These are phyloP conservation scores for Amphipoea lucens DNA, from an alignment of 2,888 invertebrate genomes.

Conservation along the genomic window DNA sequence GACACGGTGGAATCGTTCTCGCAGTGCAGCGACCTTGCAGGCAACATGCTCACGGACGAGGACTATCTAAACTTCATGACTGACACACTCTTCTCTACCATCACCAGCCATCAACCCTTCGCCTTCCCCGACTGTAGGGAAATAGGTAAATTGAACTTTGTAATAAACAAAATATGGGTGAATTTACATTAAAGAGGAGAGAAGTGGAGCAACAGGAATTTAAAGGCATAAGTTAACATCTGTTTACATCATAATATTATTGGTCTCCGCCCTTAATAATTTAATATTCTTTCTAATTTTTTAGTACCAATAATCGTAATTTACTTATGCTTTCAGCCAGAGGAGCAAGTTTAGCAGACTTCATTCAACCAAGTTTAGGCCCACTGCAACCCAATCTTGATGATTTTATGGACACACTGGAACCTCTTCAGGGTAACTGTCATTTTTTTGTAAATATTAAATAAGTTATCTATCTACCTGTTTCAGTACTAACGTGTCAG, in stretches of 20 bases:
- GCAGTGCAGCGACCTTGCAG: slow-evolving; percentile 91
- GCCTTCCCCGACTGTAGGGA: slow-evolving; percentile 99
- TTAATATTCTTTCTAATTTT: no score
- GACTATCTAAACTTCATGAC: slow-evolving; percentile 96
- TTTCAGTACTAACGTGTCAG: slow-evolving; percentile 12
- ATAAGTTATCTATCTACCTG: neutral
- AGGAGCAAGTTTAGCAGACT: slow-evolving; percentile 97
- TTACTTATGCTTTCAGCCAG: slow-evolving; percentile 91
- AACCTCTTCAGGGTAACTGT: slow-evolving; percentile 94
- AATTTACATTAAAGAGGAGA: slow-evolving; percentile 6
- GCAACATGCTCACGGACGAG: slow-evolving; percentile 95
- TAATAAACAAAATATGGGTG: neutral
- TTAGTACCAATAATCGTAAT: neutral
- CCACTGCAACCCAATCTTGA: slow-evolving; percentile 99
- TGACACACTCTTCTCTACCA: slow-evolving; percentile 97
- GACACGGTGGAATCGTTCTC: slow-evolving; percentile 94
- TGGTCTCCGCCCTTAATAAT: no score
- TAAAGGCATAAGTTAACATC: neutral
- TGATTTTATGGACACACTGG: slow-evolving; percentile 97
- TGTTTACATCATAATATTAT: no score
- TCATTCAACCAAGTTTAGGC: slow-evolving; percentile 99
- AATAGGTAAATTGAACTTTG: slow-evolving; percentile 92
- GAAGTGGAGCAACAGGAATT: neutral
- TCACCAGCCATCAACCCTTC: slow-evolving; percentile 95
- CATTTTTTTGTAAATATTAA: neutral